Percentiles rank a stretch among this genome's conserved stretches.
phyloP scores from a whole-genome alignment of 2,797 vertebrate genomes.

The Labeo calbasu region DNA sequence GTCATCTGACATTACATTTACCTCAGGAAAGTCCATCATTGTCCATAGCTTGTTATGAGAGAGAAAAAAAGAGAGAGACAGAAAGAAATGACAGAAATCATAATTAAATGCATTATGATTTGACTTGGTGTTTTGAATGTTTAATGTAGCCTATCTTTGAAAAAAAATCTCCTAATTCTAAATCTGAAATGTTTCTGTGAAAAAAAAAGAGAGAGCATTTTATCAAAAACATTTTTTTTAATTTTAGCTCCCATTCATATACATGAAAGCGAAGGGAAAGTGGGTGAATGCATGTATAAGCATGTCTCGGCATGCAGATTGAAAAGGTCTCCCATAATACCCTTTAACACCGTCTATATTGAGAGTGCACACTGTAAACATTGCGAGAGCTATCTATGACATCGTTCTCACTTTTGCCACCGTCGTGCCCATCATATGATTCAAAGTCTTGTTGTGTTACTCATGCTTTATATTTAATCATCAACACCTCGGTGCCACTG shows the following conservation, averaged over 20 bases:
- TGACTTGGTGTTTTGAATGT: background rate
- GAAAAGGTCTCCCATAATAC: slow-evolving; percentile 26
- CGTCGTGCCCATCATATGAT: slow-evolving; percentile 24
- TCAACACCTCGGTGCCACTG: slow-evolving; percentile 2
- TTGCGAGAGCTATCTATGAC: slow-evolving; percentile 23
- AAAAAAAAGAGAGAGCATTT: background rate
- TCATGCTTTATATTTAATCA: slow-evolving; percentile 25
- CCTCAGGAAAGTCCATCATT: background rate
- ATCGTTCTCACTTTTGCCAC: slow-evolving; percentile 34
- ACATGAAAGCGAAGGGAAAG: slow-evolving; percentile 5
- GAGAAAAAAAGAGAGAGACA: background rate
- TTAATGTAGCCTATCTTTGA: background rate
- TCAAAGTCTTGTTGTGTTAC: slow-evolving; percentile 27
- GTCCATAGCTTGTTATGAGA: background rate
- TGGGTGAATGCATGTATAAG: slow-evolving; percentile 29
- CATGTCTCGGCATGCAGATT: slow-evolving; percentile 46
- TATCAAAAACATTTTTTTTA: background rate
- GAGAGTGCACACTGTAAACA: slow-evolving; percentile 41
- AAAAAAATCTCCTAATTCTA: background rate
- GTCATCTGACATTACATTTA: background rate
- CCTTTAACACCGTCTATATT: slow-evolving; percentile 37
- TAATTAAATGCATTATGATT: background rate
- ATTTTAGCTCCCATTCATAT: background rate
- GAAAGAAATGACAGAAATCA: background rate
- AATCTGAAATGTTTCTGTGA: background rate